Evolutionary conservation across 2,797 vertebrate species (phyloP).

Genomic region (Gallinago stenura): DNA sequence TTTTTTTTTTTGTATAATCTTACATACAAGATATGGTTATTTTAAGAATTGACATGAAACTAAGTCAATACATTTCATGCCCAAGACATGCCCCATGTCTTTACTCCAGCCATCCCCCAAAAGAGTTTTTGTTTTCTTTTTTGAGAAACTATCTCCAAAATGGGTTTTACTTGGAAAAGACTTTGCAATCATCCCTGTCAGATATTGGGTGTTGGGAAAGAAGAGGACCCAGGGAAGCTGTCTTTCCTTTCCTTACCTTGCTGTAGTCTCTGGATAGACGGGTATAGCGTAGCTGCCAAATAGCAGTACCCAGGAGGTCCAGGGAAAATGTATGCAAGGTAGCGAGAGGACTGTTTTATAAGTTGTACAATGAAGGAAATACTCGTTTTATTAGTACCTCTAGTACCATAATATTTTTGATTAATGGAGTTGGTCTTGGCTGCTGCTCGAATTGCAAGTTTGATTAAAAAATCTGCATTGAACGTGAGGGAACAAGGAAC

Average conservation of each 20-base stretch:
- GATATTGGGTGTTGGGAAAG: fast-evolving
- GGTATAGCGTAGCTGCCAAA: not conserved
- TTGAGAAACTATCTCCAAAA: not conserved
- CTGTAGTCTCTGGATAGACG: no score
- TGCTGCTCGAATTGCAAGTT: not conserved
- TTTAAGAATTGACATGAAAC: not conserved
- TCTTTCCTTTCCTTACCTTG: not conserved
- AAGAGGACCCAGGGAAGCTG: not conserved
- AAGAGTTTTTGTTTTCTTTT: not conserved
- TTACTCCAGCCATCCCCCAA: not conserved
- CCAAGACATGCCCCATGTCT: not conserved
- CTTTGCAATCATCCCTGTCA: not conserved
- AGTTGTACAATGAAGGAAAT: not conserved
- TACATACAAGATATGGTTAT: fast-evolving
- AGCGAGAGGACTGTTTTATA: not conserved
- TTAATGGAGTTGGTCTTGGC: not conserved
- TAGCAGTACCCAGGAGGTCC: not conserved
- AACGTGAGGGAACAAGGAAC: not conserved
- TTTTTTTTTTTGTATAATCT: not conserved
- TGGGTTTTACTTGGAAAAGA: not conserved
- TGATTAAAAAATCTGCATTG: not conserved
- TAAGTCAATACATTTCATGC: not conserved
- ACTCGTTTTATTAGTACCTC: not conserved
- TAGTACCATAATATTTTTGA: not conserved
- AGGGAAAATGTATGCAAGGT: fast-evolving